Base-by-base conservation (phyloP, 2,888 invertebrate genomes). In the Eupeodes luniger region DNA sequence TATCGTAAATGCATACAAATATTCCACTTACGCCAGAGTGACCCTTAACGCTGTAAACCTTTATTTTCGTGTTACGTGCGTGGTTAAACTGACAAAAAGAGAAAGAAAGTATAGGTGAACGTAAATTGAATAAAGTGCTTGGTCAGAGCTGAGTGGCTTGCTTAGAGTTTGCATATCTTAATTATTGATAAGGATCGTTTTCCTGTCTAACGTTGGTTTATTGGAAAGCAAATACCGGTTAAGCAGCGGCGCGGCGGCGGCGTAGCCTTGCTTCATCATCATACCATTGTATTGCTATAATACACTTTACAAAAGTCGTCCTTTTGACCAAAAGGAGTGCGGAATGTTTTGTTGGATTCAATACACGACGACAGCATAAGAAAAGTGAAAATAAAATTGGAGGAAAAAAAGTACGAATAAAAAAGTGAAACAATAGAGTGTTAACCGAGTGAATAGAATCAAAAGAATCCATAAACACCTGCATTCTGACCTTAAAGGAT, bases 361-460 rank as follows among this genome's bases (percentile, higher is more conserved):
- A 51, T 47, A 53, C 51, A 49, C 74, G 34, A 16, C 40, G 70
- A 49, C 49, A 14, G 10, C 55, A 36, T 6, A 57, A 51, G 36
- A 70, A 79, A 61, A 72, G 72, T 83, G 87, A 72, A 80, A 67
- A 61, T 40, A 74, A 85, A 69, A 62, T 74, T 16, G 44, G 12
- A 57, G 19, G 44, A 14, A 53, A 51, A 19, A 67, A 61, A 74
- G 53, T 44, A 40, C 59, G 27, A 40, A 47, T 40, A 36, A 55
- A 74, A 87, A 81, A 77, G 88, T 88, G 88, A 62, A 81, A 85
- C 84, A 88, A 85, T 88, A 67, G 84, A 87, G 88, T 88, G 88
- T 81, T 88, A 88, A 85, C 85, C 85, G 74, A 88, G 88, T 88
- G 84, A 81, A 85, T 70, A 74, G 79, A 69, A 80, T 83, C 67